Conservation (phyloP, 2,797 vertebrate genomes). For the Delichon dasypus region DNA sequence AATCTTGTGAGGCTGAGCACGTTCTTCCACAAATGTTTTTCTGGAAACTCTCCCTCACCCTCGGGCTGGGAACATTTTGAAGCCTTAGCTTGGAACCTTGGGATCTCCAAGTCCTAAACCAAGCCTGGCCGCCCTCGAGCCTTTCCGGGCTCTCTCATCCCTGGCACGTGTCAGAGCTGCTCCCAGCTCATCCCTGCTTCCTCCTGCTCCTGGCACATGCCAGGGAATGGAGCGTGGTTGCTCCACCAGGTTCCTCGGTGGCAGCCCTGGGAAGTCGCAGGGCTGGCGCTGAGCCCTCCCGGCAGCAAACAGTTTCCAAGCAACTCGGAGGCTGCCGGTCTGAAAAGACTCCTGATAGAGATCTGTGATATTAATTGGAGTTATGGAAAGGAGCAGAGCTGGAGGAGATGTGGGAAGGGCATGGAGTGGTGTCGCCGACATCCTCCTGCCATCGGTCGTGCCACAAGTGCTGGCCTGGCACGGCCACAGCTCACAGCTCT, state of each 20-base stretch:
- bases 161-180: not conserved
- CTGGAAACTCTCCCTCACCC: not conserved
- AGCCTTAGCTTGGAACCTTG: not conserved
- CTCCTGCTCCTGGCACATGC: not conserved
- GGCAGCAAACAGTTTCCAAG: constrained; percentile 57
- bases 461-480: not conserved
- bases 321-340: constrained; percentile 43
- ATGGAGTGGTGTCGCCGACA: not conserved
- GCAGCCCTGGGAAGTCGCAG: not conserved
- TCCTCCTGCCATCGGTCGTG: not conserved
- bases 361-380: not conserved
- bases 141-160: not conserved
- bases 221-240: not conserved
- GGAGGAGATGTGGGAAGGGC: not conserved
- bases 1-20: not conserved
- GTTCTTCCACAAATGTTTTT: fast-evolving
- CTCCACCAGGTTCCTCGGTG: not conserved
- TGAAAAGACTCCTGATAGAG: constrained; percentile 1
- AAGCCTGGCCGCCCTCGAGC: fast-evolving
- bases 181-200: not conserved
- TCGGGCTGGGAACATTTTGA: not conserved
- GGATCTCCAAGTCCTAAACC: not conserved
- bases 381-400: not conserved
- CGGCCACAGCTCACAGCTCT: not conserved
- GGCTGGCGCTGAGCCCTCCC: not conserved